Evolutionary conservation across 2,888 invertebrate species (phyloP), one percentile per base, ranked within the genome.

Genomic region (Andrena trimmerana): DNA sequence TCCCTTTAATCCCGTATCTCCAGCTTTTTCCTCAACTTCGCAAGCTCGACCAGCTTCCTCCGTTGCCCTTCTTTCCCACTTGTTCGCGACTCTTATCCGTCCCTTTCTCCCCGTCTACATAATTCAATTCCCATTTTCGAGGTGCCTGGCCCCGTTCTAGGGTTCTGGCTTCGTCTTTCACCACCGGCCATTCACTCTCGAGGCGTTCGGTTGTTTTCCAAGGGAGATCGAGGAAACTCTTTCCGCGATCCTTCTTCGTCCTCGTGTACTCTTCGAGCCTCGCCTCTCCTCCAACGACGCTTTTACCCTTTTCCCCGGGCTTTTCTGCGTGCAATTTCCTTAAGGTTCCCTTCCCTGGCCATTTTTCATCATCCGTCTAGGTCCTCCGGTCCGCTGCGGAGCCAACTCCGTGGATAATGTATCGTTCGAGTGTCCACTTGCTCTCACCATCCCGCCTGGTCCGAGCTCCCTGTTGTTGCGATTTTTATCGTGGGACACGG

Each of bases 351-450:
- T 54, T 48, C n/a, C 33, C 13, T 1, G 8, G 8, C 65, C 73
- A 80, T 78, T 83, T 57, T 67, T 83, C 83, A 70, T 75, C 80
- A 83, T 85, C 85, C 75, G 70, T 85, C 83, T 83, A 71, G 59
- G 68, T 74, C 50, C 52, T n/a, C 27, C 50, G 27, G 42, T 48
- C 20, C 10, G n/a, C 3, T 16, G 29, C 59, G 6, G 13, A 75
- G 62, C 52, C 57, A 57, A 57, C 16, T n/a, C 54, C 10, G 54
- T n/a, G 78, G 62, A 54, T 76, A 69, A 78, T 57, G 60, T 67
- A 78, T 78, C 29, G 75, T 24, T 42, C 42, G 42, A 42, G 42
- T 20, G 42, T 59, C 66, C 20, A 2, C 27, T 24, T 27, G 33
- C 27, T 2, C 8, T n/a, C 42, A 5, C 5, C 42, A 16, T 42